These are phyloP conservation scores for Trichogramma dendrolimi DNA, from an alignment of 2,888 invertebrate species.

Conservation along the genomic window DNA sequence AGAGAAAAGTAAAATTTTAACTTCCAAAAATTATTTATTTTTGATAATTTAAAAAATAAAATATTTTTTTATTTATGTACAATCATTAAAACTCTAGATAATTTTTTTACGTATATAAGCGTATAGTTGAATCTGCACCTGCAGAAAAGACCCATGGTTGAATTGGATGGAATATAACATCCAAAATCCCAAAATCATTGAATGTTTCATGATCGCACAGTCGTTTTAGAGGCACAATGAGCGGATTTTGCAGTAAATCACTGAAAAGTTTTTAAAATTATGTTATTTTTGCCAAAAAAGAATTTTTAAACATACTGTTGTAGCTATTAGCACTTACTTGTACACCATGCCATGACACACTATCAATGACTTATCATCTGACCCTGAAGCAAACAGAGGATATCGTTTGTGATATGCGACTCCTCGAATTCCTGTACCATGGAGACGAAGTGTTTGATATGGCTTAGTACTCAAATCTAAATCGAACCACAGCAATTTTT, in stretches of 20 bases:
- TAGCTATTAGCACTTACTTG: slow-evolving; percentile 64
- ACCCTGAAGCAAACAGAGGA: slow-evolving; percentile 93
- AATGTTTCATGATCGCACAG: slow-evolving; percentile 70
- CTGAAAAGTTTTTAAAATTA: slow-evolving; percentile 55
- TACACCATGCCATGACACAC: slow-evolving; percentile 97
- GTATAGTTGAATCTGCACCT: slow-evolving; percentile 84
- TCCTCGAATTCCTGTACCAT: slow-evolving; percentile 85
- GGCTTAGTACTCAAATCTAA: slow-evolving; percentile 93
- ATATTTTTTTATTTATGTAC: slow-evolving; percentile 12
- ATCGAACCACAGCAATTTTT: slow-evolving; percentile 95
- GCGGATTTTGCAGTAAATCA: slow-evolving; percentile 91
- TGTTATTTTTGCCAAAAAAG: not conserved
- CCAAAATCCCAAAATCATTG: slow-evolving; percentile 80
- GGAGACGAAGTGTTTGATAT: slow-evolving; percentile 88
- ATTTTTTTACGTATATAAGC: slow-evolving; percentile 68
- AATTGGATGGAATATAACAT: slow-evolving; percentile 86
- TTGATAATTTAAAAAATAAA: not conserved
- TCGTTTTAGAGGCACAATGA: slow-evolving; percentile 95
- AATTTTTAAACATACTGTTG: slow-evolving; percentile 11
- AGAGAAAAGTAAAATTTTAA: not conserved
- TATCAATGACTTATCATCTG: slow-evolving; percentile 88
- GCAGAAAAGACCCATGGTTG: slow-evolving; percentile 97
- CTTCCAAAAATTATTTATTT: slow-evolving; percentile 28
- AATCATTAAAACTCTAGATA: slow-evolving; percentile 5
- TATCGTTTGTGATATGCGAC: slow-evolving; percentile 89